These are phyloP conservation scores for Oostethus manadensis DNA, from an alignment of 2,113 vertebrate genomes.

Conservation along the genomic window DNA sequence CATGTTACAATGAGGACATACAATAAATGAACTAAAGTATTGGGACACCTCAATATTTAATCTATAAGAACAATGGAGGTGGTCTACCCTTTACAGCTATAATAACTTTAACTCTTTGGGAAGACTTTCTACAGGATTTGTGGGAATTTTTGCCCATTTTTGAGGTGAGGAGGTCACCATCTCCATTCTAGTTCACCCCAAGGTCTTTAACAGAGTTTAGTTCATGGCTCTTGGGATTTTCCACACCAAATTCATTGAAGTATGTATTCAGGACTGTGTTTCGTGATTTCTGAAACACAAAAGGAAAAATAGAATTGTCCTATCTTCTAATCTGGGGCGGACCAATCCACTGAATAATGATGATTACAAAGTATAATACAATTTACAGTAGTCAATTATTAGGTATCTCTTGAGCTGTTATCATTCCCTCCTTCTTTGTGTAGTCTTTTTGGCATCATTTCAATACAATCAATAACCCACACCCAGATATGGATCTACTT, in stretches of 20 bases:
- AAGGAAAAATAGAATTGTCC: too few relatives aligned
- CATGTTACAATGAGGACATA: slow-evolving; percentile 68
- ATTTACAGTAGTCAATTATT: slow-evolving; percentile 32
- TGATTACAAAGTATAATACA: too few relatives aligned
- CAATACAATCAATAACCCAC: slow-evolving; percentile 25
- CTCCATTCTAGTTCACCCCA: too few relatives aligned
- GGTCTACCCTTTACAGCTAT: background rate
- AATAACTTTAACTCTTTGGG: background rate
- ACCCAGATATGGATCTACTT: slow-evolving; percentile 16
- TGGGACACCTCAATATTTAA: background rate
- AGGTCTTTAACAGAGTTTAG: too few relatives aligned
- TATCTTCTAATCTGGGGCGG: too few relatives aligned
- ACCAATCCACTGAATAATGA: too few relatives aligned
- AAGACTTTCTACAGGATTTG: slow-evolving; percentile 16
- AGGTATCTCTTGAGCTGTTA: slow-evolving; percentile 50
- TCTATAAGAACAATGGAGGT: background rate
- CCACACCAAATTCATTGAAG: too few relatives aligned
- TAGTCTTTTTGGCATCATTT: slow-evolving; percentile 34
- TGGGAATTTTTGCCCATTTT: slow-evolving; percentile 31
- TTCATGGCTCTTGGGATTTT: too few relatives aligned
- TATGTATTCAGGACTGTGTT: too few relatives aligned
- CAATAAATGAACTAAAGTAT: slow-evolving; percentile 5
- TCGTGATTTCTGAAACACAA: too few relatives aligned
- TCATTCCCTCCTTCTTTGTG: slow-evolving; percentile 32
- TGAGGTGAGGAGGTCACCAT: too few relatives aligned